Evolutionary conservation across 2,888 invertebrate genomes (phyloP).

Genomic region (Cosmia trapezina): DNA sequence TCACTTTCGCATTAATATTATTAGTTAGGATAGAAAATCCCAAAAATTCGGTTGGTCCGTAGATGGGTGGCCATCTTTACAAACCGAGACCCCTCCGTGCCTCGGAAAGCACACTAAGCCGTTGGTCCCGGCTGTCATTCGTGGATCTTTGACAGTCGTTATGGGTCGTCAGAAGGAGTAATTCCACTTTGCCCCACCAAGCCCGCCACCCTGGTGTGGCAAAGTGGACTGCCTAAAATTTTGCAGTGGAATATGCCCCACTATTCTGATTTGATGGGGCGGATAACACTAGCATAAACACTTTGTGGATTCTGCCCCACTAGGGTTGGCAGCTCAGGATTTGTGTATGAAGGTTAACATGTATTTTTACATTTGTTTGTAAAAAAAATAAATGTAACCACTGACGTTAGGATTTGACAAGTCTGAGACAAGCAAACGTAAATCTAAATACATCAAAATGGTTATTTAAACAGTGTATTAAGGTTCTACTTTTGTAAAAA

Average conservation of each 20-base stretch:
- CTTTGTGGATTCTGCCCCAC: conserved; percentile 37
- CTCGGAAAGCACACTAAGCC: too few relatives aligned
- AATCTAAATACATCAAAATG: conserved; percentile 31
- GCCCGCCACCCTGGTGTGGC: conserved; percentile 7
- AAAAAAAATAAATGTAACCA: conserved; percentile 18
- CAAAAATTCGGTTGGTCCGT: too few relatives aligned
- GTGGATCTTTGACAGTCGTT: too few relatives aligned
- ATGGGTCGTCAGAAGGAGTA: too few relatives aligned
- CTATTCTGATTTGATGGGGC: too few relatives aligned
- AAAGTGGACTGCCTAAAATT: conserved; percentile 9
- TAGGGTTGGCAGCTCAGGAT: conserved; percentile 31
- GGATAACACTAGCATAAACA: conserved; percentile 25
- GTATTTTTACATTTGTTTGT: conserved; percentile 1
- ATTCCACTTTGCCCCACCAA: too few relatives aligned
- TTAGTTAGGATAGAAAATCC: neutral
- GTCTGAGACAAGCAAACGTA: conserved; percentile 16
- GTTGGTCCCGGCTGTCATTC: too few relatives aligned
- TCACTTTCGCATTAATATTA: too few relatives aligned
- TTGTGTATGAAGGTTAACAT: neutral
- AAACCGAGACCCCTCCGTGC: too few relatives aligned
- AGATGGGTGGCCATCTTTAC: too few relatives aligned
- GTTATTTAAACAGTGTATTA: conserved; percentile 29
- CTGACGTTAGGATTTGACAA: conserved; percentile 15
- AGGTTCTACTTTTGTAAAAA: conserved; percentile 16
- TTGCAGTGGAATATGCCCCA: too few relatives aligned